phyloP scores from a whole-genome alignment of 2,797 vertebrate species.

The Enteromius trimaculatus region DNA sequence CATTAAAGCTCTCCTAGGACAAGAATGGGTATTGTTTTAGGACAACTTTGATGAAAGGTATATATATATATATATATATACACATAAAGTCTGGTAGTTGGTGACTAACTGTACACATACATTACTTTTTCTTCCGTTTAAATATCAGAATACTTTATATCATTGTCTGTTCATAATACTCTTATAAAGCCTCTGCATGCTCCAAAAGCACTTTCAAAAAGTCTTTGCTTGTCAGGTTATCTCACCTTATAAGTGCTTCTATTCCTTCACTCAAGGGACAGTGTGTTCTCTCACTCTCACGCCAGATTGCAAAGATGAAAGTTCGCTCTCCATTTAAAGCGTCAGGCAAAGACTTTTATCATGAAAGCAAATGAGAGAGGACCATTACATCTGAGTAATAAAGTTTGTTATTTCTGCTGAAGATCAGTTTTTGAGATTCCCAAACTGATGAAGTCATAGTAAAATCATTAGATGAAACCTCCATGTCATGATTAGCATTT shows the following conservation, averaged over 20 bases:
- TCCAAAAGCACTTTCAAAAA: neutral
- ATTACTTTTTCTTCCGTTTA: neutral
- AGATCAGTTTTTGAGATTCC: slow-evolving; percentile 32
- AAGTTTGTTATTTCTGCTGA: slow-evolving; percentile 42
- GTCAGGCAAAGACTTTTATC: slow-evolving; percentile 29
- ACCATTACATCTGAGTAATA: slow-evolving; percentile 40
- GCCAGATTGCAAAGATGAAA: slow-evolving; percentile 29
- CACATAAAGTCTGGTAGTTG: too few species aligned
- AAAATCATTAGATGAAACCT: neutral
- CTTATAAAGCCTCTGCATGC: slow-evolving; percentile 7
- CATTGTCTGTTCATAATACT: neutral
- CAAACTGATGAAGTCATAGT: neutral
- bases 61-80: neutral
- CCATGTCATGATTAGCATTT: neutral
- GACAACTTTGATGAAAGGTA: too few species aligned
- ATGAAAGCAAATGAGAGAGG: slow-evolving; percentile 35
- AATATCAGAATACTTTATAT: slow-evolving; percentile 2
- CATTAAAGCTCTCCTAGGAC: too few species aligned
- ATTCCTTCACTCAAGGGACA: slow-evolving; percentile 14
- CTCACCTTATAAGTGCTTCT: slow-evolving; percentile 31
- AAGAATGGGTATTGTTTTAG: too few species aligned
- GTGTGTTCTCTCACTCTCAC: slow-evolving; percentile 8
- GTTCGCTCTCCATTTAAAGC: slow-evolving; percentile 46
- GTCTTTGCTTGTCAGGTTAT: slow-evolving; percentile 34
- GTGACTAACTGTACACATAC: neutral